Conservation (phyloP, 2,797 vertebrate species). For the Sebastes kiyomatsui region DNA sequence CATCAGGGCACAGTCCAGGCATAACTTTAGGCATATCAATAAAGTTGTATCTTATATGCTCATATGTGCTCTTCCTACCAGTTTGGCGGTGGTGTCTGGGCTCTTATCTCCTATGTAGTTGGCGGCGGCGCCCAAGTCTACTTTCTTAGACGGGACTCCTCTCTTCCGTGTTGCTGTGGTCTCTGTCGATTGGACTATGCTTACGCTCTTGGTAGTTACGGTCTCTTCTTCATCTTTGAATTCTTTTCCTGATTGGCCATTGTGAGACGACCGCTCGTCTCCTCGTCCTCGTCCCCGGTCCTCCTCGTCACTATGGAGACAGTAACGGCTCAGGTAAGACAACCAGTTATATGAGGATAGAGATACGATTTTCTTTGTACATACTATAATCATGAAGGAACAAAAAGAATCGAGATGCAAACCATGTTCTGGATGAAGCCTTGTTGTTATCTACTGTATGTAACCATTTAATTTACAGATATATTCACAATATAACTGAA, state of each 20-base stretch:
- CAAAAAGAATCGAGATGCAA: background rate
- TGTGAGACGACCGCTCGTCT: conserved; percentile 76
- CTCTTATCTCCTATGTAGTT: conserved; percentile 91
- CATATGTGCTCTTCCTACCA: conserved; percentile 75
- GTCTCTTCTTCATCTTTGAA: conserved; percentile 98
- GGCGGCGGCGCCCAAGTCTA: conserved; percentile 96
- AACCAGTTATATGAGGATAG: background rate
- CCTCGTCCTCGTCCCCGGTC: conserved; percentile 70
- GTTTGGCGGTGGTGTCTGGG: conserved; percentile 79
- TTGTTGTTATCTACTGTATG: background rate
- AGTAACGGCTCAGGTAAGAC: background rate
- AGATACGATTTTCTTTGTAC: background rate
- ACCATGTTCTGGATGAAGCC: background rate
- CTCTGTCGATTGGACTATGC: conserved; percentile 95
- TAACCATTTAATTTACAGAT: background rate
- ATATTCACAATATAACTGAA: background rate
- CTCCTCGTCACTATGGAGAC: conserved; percentile 89
- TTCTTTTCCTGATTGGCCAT: conserved; percentile 86
- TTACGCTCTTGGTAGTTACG: conserved; percentile 93
- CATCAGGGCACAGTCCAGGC: background rate
- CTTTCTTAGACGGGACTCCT: conserved; percentile 91
- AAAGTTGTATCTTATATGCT: background rate
- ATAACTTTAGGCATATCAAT: background rate
- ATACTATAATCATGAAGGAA: background rate
- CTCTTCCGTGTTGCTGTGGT: conserved; percentile 94